These are phyloP conservation scores for Budorcas taxicolor DNA, from an alignment of 2,113 vertebrate genomes.

Conservation along the genomic window DNA sequence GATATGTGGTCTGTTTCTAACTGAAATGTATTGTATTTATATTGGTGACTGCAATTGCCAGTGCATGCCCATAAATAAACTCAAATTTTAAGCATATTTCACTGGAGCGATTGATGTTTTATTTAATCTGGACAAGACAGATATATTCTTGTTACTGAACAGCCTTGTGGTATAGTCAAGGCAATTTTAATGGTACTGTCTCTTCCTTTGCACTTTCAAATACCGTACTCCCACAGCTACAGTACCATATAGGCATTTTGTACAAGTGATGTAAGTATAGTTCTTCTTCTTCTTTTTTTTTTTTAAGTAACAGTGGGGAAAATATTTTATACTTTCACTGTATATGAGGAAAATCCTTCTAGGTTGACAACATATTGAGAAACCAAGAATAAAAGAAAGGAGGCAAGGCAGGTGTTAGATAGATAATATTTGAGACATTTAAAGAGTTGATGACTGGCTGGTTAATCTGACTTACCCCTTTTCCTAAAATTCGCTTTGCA, in stretches of 20 bases:
- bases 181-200: background rate
- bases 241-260: background rate
- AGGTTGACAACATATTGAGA: background rate
- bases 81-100: slow-evolving; percentile 32
- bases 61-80: slow-evolving; percentile 18
- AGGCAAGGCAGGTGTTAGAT: background rate
- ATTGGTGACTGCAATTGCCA: background rate
- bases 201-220: background rate
- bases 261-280: background rate
- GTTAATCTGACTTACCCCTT: background rate
- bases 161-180: background rate
- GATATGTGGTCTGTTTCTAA: background rate
- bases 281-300: background rate
- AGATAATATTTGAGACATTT: background rate
- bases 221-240: background rate
- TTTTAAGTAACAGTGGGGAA: background rate
- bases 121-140: background rate
- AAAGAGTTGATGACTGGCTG: background rate
- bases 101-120: background rate
- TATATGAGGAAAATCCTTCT: background rate
- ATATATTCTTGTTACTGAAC: background rate
- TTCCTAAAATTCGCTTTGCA: background rate
- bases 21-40: slow-evolving; percentile 8
- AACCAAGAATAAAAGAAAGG: background rate
- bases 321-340: background rate